These are phyloP conservation scores for Anarsia innoxiella DNA, from an alignment of 2,888 invertebrate genomes.

Conservation along the genomic window DNA sequence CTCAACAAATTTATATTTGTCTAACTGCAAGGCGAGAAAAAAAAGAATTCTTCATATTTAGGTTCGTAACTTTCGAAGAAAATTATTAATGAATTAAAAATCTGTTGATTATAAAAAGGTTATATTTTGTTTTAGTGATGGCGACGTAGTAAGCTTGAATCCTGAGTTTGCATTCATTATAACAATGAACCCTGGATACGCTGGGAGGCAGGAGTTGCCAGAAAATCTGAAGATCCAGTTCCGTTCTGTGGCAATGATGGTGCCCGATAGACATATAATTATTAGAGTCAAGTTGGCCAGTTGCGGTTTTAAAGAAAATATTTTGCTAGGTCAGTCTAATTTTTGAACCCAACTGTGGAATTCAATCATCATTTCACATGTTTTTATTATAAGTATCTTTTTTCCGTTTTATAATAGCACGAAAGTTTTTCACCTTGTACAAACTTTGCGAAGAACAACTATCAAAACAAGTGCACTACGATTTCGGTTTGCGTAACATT, in stretches of 20 bases:
- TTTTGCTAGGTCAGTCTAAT: slow-evolving; percentile 74
- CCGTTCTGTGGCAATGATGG: slow-evolving; percentile 94
- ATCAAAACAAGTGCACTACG: slow-evolving; percentile 92
- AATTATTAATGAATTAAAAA: too few species aligned
- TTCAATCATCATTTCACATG: too few species aligned
- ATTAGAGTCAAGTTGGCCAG: slow-evolving; percentile 92
- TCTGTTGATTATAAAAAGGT: too few species aligned
- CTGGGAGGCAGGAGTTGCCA: slow-evolving; percentile 91
- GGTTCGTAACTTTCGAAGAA: too few species aligned
- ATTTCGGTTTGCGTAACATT: slow-evolving; percentile 89
- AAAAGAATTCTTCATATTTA: slow-evolving; percentile 75
- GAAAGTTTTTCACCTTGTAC: slow-evolving; percentile 91
- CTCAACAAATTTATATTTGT: slow-evolving; percentile 89
- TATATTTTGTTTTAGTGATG: slow-evolving; percentile 90
- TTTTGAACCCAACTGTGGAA: too few species aligned
- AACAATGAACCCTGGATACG: slow-evolving; percentile 95
- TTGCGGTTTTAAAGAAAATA: slow-evolving; percentile 92
- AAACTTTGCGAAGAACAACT: slow-evolving; percentile 93
- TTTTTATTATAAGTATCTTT: too few species aligned
- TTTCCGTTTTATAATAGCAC: too few species aligned
- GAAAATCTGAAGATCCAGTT: slow-evolving; percentile 94
- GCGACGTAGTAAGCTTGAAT: slow-evolving; percentile 86
- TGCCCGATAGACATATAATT: slow-evolving; percentile 93
- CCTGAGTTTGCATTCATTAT: slow-evolving; percentile 91
- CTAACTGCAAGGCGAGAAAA: slow-evolving; percentile 78